Base-by-base conservation (phyloP, 2,888 invertebrate species). In the Drosophila mayaguana region DNA sequence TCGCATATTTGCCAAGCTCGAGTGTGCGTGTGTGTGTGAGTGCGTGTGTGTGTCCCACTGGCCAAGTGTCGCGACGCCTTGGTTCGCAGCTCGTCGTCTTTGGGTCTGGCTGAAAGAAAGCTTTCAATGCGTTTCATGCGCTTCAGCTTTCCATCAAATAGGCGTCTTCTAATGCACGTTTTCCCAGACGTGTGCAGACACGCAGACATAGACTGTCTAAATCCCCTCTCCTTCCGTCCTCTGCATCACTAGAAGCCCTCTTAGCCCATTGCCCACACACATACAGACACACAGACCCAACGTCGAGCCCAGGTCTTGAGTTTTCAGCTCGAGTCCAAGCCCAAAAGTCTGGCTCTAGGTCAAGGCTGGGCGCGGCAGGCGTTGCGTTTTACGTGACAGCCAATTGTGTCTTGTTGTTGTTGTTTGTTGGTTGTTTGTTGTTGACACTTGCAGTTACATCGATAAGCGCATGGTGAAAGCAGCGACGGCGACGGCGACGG, bases 361-460 rank as follows among this genome's bases (percentile, higher is more conserved):
- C 88, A 88, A 88, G 88, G 88, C 89, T 90, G 88, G 88, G 90
- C 90, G 86, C 87, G 86, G 89, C 90, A 72, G 76, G 72, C 77
- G 85, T 85, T 75, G 77, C 74, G 71, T 81, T 46, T 87, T 87
- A 83, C 83, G 83, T 83, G 89, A 78, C 54, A 51, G 76, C 62
- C 76, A 80, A 76, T 57, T 16, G 42, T 42, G 40, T 50, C 32
- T 55, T 40, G 48, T 56, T 40, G 40, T 40, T 54, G 48, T 22
- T 40, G 36, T 42, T 80, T 80, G 81, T 14, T 55, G 53, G 46
- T 40, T 54, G 42, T 57, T 65, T 22, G 36, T 3, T 53, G 77
- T 79, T 79, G 81, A 77, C 78, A 81, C 74, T 79, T 80, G 81
- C 74, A 73, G 78, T 79, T 73, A 78, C 73, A 78, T 78, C 74